phyloP scores from a whole-genome alignment of 2,113 vertebrate genomes.

The Protobothrops mucrosquamatus region DNA sequence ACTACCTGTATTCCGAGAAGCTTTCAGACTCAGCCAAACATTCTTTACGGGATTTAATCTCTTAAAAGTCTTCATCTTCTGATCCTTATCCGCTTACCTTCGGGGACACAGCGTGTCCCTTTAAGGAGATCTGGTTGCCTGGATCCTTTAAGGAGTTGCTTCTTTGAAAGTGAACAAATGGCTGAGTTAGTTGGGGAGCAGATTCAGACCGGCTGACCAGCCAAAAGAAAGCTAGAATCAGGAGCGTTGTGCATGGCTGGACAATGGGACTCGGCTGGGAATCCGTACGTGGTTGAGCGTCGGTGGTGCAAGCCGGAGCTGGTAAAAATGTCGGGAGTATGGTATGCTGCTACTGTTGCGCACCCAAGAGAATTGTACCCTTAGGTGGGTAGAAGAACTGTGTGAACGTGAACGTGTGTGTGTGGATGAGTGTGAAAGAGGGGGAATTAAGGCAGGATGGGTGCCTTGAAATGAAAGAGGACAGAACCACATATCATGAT shows the following conservation, averaged over 20 bases:
- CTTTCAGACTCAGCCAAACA: constrained; percentile 21
- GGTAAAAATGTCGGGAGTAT: constrained; percentile 79
- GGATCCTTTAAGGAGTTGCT: constrained; percentile 20
- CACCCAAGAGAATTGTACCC: constrained; percentile 80
- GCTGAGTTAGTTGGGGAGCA: neutral
- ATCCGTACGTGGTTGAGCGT: constrained; percentile 40
- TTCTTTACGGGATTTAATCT: constrained; percentile 73
- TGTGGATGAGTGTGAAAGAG: neutral
- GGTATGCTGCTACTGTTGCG: constrained; percentile 85
- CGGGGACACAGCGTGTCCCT: constrained; percentile 52
- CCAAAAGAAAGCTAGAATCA: neutral
- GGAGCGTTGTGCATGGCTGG: neutral
- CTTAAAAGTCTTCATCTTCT: constrained; percentile 60
- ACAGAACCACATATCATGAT: neutral
- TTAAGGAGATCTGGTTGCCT: constrained; percentile 53
- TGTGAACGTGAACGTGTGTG: neutral
- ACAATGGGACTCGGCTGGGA: constrained; percentile 12
- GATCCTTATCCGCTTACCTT: constrained; percentile 92
- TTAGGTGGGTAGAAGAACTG: constrained; percentile 74
- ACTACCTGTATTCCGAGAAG: constrained; percentile 20
- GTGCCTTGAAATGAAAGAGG: neutral
- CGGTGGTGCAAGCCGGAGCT: constrained; percentile 16
- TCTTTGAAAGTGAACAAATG: neutral
- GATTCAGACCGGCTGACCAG: neutral
- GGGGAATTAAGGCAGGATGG: accelerated